Evolutionary conservation across 1,140 invertebrate genomes (phyloP).

Genomic region (Andricus grossulariae): DNA sequence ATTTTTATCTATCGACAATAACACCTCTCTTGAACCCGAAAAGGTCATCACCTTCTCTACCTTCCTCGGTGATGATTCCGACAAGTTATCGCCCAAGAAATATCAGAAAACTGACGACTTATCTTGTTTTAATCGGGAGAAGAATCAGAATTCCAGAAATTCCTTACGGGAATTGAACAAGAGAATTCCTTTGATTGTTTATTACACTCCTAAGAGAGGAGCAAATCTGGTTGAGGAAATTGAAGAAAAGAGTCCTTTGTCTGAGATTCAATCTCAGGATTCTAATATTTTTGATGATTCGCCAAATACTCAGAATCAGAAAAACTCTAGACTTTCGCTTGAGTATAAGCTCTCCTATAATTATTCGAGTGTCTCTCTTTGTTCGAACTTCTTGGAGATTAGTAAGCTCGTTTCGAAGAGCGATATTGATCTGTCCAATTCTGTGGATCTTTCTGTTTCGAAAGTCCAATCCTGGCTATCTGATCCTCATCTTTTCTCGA

Average conservation of each 20-base stretch:
- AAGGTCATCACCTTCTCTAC: neutral
- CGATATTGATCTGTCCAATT: slow-evolving; percentile 45
- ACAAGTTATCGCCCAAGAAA: slow-evolving; percentile 3
- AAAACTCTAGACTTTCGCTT: slow-evolving; percentile 57
- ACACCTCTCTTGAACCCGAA: neutral
- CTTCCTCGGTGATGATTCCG: neutral
- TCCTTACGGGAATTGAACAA: slow-evolving; percentile 53
- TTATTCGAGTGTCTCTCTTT: slow-evolving; percentile 35
- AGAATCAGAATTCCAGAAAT: slow-evolving; percentile 66
- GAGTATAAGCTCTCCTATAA: slow-evolving; percentile 46
- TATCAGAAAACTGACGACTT: slow-evolving; percentile 15
- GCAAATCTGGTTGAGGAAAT: slow-evolving; percentile 15
- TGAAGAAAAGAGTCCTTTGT: neutral
- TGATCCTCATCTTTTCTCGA: slow-evolving; percentile 50
- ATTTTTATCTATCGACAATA: neutral
- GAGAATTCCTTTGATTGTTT: slow-evolving; percentile 38
- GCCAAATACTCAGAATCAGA: slow-evolving; percentile 56
- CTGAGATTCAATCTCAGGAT: neutral
- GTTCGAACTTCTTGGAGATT: slow-evolving; percentile 12
- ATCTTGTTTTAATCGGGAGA: slow-evolving; percentile 54
- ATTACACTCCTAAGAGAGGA: slow-evolving; percentile 31
- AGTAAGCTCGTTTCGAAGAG: slow-evolving; percentile 45
- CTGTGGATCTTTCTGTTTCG: slow-evolving; percentile 43
- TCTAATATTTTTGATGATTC: slow-evolving; percentile 45
- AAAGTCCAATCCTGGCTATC: slow-evolving; percentile 55